Conservation (phyloP, 2,888 invertebrate species). For the Melanophora roralis region DNA sequence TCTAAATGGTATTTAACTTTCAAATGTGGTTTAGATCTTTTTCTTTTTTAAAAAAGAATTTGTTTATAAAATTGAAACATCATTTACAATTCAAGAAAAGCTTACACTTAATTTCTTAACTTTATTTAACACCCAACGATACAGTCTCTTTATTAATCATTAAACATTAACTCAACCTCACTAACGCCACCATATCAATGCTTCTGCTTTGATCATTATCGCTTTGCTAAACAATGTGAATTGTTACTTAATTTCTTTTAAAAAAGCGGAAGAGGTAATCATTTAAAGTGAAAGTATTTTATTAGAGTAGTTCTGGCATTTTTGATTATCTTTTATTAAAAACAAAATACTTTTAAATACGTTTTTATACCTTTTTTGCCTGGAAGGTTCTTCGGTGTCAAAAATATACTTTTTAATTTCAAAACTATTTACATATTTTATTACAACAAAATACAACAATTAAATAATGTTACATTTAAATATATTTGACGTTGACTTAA, state of each 20-base stretch:
- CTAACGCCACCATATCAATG: neutral
- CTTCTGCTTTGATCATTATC: too few species aligned
- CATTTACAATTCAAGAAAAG: too few species aligned
- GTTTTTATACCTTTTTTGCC: neutral
- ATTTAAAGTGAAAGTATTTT: conserved; percentile 55
- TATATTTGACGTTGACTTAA: neutral
- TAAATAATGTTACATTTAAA: neutral
- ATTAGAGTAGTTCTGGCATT: conserved; percentile 5
- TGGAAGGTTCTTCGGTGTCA: neutral
- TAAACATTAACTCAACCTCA: neutral
- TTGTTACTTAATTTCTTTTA: neutral
- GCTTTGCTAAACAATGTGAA: conserved; percentile 19
- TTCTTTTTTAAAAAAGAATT: too few species aligned
- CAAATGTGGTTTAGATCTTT: too few species aligned
- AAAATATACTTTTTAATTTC: neutral
- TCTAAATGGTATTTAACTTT: too few species aligned
- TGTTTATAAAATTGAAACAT: too few species aligned
- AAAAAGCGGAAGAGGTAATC: conserved; percentile 27
- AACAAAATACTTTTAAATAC: neutral
- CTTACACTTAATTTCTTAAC: neutral
- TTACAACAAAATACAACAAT: neutral
- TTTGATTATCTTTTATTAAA: neutral
- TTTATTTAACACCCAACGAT: neutral
- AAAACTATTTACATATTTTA: neutral
- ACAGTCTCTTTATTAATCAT: neutral